Evolutionary conservation across 2,797 vertebrate species (phyloP).

Genomic region (Trachops cirrhosus): DNA sequence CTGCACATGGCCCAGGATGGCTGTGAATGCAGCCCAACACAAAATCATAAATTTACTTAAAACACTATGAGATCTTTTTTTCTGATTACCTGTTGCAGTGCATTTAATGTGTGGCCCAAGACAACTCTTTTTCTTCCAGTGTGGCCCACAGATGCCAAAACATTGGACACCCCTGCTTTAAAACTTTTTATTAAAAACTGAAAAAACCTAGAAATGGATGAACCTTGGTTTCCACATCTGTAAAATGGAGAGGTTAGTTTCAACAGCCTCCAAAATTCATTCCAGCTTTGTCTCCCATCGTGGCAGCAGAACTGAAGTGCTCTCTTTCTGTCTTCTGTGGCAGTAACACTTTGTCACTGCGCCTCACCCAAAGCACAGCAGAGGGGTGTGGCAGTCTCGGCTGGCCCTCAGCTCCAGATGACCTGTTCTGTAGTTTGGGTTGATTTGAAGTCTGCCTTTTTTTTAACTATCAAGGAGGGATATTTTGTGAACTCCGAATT

Average conservation of each 20-base stretch:
- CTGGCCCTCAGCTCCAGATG: no score
- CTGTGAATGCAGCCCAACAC: no score
- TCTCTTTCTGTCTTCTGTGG: background rate
- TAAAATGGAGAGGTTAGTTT: background rate
- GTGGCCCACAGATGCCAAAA: no score
- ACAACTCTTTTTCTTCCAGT: no score
- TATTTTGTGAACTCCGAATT: slow-evolving; percentile 27
- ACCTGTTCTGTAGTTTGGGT: background rate
- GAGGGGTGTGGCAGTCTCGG: no score
- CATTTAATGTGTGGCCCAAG: no score
- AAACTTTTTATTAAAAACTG: background rate
- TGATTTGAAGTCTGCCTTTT: background rate
- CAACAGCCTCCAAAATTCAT: background rate
- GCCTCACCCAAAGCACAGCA: no score
- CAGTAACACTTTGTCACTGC: background rate
- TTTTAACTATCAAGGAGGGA: background rate
- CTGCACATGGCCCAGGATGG: no score
- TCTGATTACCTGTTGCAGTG: no score
- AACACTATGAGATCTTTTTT: no score
- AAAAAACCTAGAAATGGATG: background rate
- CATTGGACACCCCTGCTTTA: background rate
- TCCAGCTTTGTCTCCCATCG: background rate
- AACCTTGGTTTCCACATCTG: background rate
- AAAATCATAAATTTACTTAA: no score
- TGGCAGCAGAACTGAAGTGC: background rate